Percentiles rank a stretch among this genome's conserved stretches.
These are phyloP conservation scores for Struthidea cinerea DNA, from an alignment of 2,113 vertebrate genomes.

Conservation along the genomic window DNA sequence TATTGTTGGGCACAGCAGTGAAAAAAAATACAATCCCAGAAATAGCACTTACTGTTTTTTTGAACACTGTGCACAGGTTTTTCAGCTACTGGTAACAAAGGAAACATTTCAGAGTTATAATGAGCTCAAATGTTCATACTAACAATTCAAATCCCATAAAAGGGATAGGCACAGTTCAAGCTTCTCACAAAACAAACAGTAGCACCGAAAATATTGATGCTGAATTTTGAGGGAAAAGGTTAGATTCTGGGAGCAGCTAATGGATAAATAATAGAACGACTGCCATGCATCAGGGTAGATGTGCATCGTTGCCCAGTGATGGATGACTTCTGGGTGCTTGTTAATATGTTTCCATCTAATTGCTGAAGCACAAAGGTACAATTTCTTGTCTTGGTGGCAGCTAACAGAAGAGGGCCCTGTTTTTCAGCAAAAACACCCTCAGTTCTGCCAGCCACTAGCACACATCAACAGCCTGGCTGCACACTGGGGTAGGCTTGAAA, in stretches of 20 bases:
- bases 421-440: background rate
- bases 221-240: background rate
- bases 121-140: constrained; percentile 25
- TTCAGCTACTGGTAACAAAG: constrained; percentile 46
- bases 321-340: background rate
- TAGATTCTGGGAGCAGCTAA: background rate
- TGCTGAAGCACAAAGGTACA: background rate
- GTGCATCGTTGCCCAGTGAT: background rate
- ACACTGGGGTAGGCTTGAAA: background rate
- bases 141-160: constrained; percentile 37
- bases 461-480: background rate
- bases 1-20: constrained; percentile 35
- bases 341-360: background rate
- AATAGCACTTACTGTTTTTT: background rate
- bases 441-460: background rate
- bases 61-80: background rate
- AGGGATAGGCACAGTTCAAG: background rate
- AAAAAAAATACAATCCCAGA: constrained; percentile 40
- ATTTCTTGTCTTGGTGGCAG: background rate
- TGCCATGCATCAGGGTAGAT: background rate
- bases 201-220: background rate
- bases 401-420: constrained; percentile 14
- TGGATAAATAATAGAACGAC: background rate
- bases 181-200: background rate
- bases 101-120: constrained; percentile 42